A percentile compares a stretch with the other conserved stretches of the same genome.
Conservation (phyloP, 2,113 vertebrate species). For the Campylomormyrus tamandua region DNA sequence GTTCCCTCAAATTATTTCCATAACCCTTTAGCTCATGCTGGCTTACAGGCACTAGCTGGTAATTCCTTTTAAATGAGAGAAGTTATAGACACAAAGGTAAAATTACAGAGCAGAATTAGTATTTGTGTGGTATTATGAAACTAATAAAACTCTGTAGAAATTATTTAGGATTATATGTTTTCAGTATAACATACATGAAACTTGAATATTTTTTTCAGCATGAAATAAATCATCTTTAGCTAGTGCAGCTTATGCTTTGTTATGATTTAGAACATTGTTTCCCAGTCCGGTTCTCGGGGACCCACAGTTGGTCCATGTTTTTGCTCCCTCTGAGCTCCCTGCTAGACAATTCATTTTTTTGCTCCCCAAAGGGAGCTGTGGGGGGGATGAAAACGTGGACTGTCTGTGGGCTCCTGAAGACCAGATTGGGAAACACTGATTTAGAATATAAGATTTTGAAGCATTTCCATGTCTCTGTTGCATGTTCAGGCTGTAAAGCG, state of each 20-base stretch:
- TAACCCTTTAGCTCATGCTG: constrained; percentile 12
- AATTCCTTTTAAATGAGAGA: constrained; percentile 19
- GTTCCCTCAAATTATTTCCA: constrained; percentile 9
- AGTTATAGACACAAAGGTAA: background rate
- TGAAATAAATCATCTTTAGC: background rate
- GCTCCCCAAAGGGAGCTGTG: too few relatives aligned
- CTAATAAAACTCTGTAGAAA: background rate
- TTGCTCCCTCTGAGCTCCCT: background rate
- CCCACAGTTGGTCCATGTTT: background rate
- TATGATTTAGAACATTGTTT: background rate
- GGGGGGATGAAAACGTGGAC: background rate
- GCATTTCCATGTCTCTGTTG: background rate
- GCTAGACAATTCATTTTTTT: background rate
- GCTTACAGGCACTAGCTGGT: constrained; percentile 4
- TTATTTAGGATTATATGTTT: background rate
- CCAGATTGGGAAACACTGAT: background rate
- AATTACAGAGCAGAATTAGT: background rate
- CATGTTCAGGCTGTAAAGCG: background rate
- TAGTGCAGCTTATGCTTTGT: background rate
- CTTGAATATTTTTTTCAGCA: background rate
- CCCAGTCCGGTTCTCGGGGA: background rate
- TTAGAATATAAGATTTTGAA: background rate
- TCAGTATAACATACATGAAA: background rate
- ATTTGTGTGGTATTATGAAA: background rate
- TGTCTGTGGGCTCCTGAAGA: background rate